Evolutionary conservation across 2,888 invertebrate species (phyloP).

Genomic region (Eupithecia tripunctaria): DNA sequence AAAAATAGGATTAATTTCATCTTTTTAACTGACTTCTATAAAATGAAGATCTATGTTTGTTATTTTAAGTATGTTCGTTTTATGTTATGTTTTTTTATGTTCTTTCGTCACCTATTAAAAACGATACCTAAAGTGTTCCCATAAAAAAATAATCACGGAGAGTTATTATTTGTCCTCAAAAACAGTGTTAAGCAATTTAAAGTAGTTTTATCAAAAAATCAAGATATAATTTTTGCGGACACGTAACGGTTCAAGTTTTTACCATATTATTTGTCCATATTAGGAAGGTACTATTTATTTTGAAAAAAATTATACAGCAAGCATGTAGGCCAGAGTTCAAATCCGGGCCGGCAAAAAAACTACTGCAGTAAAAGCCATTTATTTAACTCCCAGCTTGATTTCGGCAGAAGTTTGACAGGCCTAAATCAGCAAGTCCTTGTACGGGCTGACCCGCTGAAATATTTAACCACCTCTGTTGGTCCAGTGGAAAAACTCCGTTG

Average conservation of each 20-base stretch:
- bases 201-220: too few relatives aligned
- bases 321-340: not conserved
- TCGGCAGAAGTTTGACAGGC: conserved; percentile 31
- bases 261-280: too few relatives aligned
- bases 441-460: conserved; percentile 39
- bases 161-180: too few relatives aligned
- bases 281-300: not conserved
- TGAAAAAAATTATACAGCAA: not conserved
- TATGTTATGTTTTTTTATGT: too few relatives aligned
- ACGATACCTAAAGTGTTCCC: too few relatives aligned
- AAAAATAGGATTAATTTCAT: not conserved
- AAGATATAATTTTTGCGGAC: not conserved
- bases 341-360: not conserved
- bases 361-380: not conserved
- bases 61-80: too few relatives aligned
- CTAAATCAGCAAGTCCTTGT: conserved; percentile 32
- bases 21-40: too few relatives aligned
- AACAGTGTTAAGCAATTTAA: too few relatives aligned
- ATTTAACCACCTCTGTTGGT: conserved; percentile 39
- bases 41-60: too few relatives aligned
- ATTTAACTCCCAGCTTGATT: conserved; percentile 15
- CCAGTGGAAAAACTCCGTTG: conserved; percentile 34
- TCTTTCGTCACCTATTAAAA: too few relatives aligned
- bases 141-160: too few relatives aligned
- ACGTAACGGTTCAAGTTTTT: not conserved